Base-by-base conservation (phyloP, 1,140 invertebrate genomes). In the Apis laboriosa region DNA sequence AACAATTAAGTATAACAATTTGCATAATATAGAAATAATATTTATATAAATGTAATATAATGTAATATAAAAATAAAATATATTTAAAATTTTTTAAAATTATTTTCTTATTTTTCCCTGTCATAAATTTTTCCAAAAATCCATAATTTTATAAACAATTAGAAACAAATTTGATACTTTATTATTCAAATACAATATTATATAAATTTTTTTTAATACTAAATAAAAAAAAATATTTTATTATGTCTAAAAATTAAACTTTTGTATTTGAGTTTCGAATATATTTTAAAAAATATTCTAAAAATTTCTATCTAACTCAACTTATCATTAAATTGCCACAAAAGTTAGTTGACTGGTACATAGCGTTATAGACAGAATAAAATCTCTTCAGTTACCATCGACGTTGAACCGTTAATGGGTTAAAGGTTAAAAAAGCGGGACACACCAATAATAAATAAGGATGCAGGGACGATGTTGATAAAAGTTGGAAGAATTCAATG, bases 351-450 rank as follows among this genome's bases (percentile, higher is more conserved):
- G 70, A 72, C 28, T 55, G 51, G 49, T 64, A 76, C 43, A 76
- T 0, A 64, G 9, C 17, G 24, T 34, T 17, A 24, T 17, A 51
- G 43, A 19, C 43, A 11, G 15, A 76, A 63, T 11, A 76, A 76
- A 76, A 76, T 76, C 43, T 76, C 43, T 61, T 76, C 43, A 51
- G 60, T 76, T 24, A 76, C 74, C 49, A 43, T 76, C 74, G 24
- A 51, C 74, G 60, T 53, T 76, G 60, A 76, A 76, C 74, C 74
- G 74, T 76, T 63, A 51, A 64, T 21, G 34, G 74, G 74, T 76
- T 76, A 76, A 64, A 76, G 74, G 60, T 76, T 64, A 76, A 76
- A 76, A 76, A 76, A 76, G 74, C 60, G 60, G 60, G 60, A 64
- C 74, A 64, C 49, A 53, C n/a, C 60, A 76, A 76, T 53, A n/a